Base-by-base conservation (phyloP, 2,888 invertebrate species). In the Mycalesis mineus region DNA sequence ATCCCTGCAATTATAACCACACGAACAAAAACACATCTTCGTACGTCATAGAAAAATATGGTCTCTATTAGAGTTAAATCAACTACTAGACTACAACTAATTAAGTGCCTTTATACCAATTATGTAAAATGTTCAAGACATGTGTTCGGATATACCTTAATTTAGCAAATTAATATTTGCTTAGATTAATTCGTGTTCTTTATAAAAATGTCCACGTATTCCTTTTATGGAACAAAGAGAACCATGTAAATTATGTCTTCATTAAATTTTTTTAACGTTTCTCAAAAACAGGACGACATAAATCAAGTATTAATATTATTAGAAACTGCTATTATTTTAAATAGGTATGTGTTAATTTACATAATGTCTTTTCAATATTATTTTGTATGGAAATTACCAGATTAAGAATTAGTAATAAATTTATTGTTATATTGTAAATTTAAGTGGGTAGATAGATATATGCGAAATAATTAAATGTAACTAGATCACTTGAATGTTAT, bases 331-430 rank as follows among this genome's bases (percentile, higher is more conserved):
- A 59, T 29, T 33, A 36, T 47, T 57, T 57, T 60, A 50, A 60
- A 49, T 39, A 39, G 39, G 4, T 49, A 41, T 44, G 57, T 22
- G 41, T 41, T 52, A 48, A 57, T 62, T 57, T 62, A 54, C 60
- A 62, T 60, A 52, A 55, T 47, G 54, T 39, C 53, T 41, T 56
- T 51, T 61, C 39, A 33, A 55, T 55, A 55, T 57, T 55, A 57
- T 54, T 49, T 50, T 57, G 39, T 60, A 62, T 62, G 51, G 51
- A 60, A 60, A 60, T 57, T 31, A 54, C 14, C 39, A 55, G 60
- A 62, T 60, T 60, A 60, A 47, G 55, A 52, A 50, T 54, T 37
- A 17, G 47, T 54, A 51, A 48, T 37, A 49, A 50, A 55, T 57
- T 57, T 49, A 62, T 55, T 57, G 37, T 58, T 55, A 33, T 50